Evolutionary conservation across 30 jellyfish, hydroid and myxozoan species (phyloP).

Genomic region (Aurelia sp.): DNA sequence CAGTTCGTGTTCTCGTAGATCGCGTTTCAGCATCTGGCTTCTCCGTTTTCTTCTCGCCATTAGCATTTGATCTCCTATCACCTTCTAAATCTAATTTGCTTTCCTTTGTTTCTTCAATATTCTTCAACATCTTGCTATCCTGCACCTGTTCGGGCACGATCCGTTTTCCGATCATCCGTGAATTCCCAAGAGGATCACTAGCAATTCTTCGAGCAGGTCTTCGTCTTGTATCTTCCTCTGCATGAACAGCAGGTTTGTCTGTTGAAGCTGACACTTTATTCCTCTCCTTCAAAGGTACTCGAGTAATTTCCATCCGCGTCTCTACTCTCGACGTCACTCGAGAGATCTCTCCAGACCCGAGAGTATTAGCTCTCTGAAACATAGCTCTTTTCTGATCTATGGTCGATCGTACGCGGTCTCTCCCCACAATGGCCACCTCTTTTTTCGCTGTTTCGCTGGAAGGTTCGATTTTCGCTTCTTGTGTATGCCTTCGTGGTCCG

Average conservation of each 20-base stretch:
- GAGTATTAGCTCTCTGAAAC: conserved; percentile 26
- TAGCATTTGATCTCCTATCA: background rate
- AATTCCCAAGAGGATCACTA: background rate
- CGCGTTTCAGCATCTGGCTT: background rate
- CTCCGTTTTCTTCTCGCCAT: background rate
- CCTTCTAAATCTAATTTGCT: background rate
- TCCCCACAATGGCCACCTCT: background rate
- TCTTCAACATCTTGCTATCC: background rate
- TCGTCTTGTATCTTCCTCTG: background rate
- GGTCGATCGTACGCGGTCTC: background rate
- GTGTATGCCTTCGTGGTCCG: conserved; percentile 24
- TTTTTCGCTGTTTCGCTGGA: background rate
- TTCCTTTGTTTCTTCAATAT: background rate
- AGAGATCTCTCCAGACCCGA: background rate
- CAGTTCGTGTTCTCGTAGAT: background rate
- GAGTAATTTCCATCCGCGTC: background rate
- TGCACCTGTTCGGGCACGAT: background rate
- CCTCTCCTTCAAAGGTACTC: conserved; percentile 40
- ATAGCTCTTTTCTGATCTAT: conserved; percentile 21
- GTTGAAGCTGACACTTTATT: background rate
- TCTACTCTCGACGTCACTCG: background rate
- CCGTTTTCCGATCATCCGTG: background rate
- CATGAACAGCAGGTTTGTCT: too few relatives aligned
- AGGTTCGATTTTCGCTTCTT: conserved; percentile 17
- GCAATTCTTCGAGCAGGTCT: conserved; percentile 1